Evolutionary conservation across 2,113 vertebrate genomes (phyloP).

Genomic region (Amazona vittata): DNA sequence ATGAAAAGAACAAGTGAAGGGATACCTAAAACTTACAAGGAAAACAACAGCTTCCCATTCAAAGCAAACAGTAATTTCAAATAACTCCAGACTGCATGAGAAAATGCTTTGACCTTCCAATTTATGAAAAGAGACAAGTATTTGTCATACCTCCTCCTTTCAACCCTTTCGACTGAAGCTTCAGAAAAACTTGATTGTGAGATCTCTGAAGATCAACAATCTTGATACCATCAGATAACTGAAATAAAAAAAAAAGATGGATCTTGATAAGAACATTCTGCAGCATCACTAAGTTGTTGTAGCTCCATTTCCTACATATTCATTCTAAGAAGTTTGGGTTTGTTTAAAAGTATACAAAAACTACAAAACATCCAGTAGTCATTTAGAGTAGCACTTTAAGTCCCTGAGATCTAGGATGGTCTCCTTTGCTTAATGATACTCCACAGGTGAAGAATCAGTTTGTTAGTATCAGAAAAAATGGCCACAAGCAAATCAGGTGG

Average conservation of each 20-base stretch:
- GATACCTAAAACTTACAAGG: neutral
- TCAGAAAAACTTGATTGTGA: constrained; percentile 83
- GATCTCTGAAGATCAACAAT: constrained; percentile 80
- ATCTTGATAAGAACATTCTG: neutral
- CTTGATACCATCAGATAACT: constrained; percentile 80
- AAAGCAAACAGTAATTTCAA: neutral
- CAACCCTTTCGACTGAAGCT: constrained; percentile 88
- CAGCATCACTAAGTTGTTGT: neutral
- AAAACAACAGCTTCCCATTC: neutral
- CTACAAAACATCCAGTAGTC: neutral
- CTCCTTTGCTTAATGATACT: neutral
- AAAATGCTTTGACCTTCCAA: neutral
- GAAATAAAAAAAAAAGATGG: constrained; percentile 42
- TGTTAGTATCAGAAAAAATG: neutral
- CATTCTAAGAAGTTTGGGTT: neutral
- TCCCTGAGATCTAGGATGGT: neutral
- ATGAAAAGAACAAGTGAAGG: neutral
- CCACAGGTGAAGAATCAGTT: neutral
- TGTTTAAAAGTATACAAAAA: neutral
- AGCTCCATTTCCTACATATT: neutral
- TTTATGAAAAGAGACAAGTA: neutral
- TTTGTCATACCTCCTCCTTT: constrained; percentile 89
- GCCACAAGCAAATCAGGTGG: neutral
- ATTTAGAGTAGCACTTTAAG: neutral
- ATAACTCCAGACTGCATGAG: neutral